Base-by-base conservation (phyloP, 2,797 vertebrate species). In the Clamator glandarius region DNA sequence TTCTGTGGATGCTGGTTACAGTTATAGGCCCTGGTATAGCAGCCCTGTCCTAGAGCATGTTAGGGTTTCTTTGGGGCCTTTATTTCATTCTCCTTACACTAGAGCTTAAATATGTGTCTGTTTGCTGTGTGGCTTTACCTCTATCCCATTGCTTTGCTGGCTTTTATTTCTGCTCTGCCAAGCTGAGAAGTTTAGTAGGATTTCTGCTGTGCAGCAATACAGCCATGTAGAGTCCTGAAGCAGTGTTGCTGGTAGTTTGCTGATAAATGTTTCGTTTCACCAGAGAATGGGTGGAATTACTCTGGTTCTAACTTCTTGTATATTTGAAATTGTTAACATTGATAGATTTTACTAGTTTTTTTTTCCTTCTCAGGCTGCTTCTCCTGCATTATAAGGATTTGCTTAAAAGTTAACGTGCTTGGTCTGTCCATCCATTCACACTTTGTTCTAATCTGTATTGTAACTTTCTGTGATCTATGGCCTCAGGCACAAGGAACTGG, bases 11-110 rank as follows among this genome's bases (percentile, higher is more conserved):
- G 58, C 93, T 85, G 64, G 11, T 84, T 90, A 77, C 7, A 51
- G 19, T 90, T 91, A 78, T 7, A 77, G 79, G 61, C 42, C 73
- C 78, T 92, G 84, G 87, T 90, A 95, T 91, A 90, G 75, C 35
- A 69, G 55, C 87, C 35, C 9, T 21, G 1, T 84, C 73, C 63
- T 93, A 46, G 54, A 91, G 86, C 33, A 67, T 1, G 3, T 83
- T 84, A 76, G 70, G 42, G 39, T 90, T 95, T 94, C 62, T 63
- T 92, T 35, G n/a, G 52, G 87, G 75, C 50, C 36, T 93, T 84
- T 82, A 52, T 48, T 92, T 87, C 15, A 7, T 82, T 82, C 25
- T 82, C 2, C 67, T 8, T 54, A 7, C 0, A 1, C n/a, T 74
- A 57, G 11, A 68, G 26, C 24, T 90, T 70, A 23, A 62, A 54